Conservation (phyloP, 1,140 invertebrate species). For the Trachymyrmex cornetzi region DNA sequence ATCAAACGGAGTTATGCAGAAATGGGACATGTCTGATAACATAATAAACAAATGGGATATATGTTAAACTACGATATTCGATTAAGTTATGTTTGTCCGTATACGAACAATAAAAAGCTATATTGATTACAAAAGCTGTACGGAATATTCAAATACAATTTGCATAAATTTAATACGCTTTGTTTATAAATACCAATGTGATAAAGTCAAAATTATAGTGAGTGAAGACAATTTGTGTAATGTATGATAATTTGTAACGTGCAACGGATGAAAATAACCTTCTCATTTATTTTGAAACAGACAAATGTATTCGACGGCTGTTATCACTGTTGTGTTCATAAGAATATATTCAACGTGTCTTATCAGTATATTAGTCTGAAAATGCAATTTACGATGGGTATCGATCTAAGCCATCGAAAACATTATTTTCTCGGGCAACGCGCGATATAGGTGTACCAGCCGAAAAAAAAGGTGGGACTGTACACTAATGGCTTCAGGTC, state of each 20-base stretch:
- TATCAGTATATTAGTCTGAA: slow-evolving; percentile 30
- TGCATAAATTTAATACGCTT: slow-evolving; percentile 26
- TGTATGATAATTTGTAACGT: slow-evolving; percentile 16
- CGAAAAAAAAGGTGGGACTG: slow-evolving; percentile 37
- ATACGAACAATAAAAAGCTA: slow-evolving; percentile 35
- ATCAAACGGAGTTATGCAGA: slow-evolving; percentile 55
- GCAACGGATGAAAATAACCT: slow-evolving; percentile 20
- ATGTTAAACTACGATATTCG: slow-evolving; percentile 41
- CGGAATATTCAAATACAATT: slow-evolving; percentile 31
- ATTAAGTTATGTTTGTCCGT: slow-evolving; percentile 20
- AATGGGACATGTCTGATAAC: slow-evolving; percentile 41
- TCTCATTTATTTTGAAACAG: slow-evolving; percentile 13
- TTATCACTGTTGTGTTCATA: not conserved
- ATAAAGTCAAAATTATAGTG: slow-evolving; percentile 35
- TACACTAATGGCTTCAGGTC: slow-evolving; percentile 69
- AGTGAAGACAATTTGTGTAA: slow-evolving; percentile 22
- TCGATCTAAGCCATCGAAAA: slow-evolving; percentile 67
- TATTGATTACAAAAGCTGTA: slow-evolving; percentile 43
- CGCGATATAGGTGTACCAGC: slow-evolving; percentile 52
- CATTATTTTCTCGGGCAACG: slow-evolving; percentile 70
- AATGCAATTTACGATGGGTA: slow-evolving; percentile 60
- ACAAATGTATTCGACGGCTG: slow-evolving; percentile 7
- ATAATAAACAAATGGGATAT: slow-evolving; percentile 50
- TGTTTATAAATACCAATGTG: not conserved
- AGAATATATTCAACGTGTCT: slow-evolving; percentile 29